Percentiles rank a stretch among this genome's conserved stretches.
These are phyloP conservation scores for Lagocephalus sceleratus DNA, from an alignment of 2,797 vertebrate species.

Conservation along the genomic window DNA sequence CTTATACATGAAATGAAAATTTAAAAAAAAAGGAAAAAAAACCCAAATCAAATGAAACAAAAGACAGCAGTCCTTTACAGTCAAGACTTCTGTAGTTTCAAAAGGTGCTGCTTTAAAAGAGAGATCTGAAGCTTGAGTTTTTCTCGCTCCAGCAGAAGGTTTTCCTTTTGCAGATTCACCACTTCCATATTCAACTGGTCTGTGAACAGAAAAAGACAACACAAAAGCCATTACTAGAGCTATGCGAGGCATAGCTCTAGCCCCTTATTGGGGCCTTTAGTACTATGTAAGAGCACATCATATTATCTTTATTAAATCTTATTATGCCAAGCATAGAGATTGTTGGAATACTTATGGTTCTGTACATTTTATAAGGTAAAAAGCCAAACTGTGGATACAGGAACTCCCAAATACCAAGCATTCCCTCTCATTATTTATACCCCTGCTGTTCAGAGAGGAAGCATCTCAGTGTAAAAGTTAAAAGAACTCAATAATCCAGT, in stretches of 20 bases:
- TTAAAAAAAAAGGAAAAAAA: not conserved
- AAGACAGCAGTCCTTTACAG: slow-evolving; percentile 15
- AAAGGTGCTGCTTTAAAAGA: slow-evolving; percentile 32
- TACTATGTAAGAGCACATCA: too few relatives aligned
- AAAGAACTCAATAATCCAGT: not conserved
- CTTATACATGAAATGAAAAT: not conserved
- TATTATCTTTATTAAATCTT: too few relatives aligned
- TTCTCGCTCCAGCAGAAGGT: slow-evolving; percentile 45
- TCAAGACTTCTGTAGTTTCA: not conserved
- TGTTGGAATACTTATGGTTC: too few relatives aligned
- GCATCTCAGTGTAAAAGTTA: not conserved
- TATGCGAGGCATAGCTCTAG: too few relatives aligned
- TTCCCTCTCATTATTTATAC: slow-evolving; percentile 7
- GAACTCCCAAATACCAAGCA: slow-evolving; percentile 28
- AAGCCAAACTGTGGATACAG: not conserved
- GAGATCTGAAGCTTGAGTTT: slow-evolving; percentile 57
- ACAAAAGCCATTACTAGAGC: not conserved
- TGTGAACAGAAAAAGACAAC: slow-evolving; percentile 6
- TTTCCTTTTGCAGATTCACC: slow-evolving; percentile 53
- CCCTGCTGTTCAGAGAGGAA: not conserved
- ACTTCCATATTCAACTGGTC: slow-evolving; percentile 37
- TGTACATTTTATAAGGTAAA: not conserved
- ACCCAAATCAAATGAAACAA: not conserved
- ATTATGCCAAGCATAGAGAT: too few relatives aligned
- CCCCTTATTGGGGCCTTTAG: too few relatives aligned